These are phyloP conservation scores for Drosophila kohkoa DNA, from an alignment of 1,140 invertebrate genomes.

Conservation along the genomic window DNA sequence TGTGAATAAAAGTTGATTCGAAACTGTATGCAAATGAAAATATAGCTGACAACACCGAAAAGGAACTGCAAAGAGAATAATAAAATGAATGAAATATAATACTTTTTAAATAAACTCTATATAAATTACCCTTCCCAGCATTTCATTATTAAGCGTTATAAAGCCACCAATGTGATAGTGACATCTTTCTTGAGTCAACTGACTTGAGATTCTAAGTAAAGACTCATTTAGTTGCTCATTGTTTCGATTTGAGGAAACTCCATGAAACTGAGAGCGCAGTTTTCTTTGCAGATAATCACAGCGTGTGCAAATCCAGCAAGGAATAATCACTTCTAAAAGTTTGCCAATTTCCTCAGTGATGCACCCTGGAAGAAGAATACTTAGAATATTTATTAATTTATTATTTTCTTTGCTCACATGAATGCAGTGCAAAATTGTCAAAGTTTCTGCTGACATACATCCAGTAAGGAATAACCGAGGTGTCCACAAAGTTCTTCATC, in stretches of 20 bases:
- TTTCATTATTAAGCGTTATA: conserved; percentile 19
- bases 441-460: neutral
- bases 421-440: neutral
- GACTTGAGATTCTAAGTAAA: conserved; percentile 14
- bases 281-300: conserved; percentile 24
- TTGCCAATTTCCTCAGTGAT: conserved; percentile 14
- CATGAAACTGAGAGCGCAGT: conserved; percentile 35
- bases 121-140: conserved; percentile 22
- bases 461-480: conserved; percentile 36
- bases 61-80: conserved; percentile 27
- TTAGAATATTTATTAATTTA: neutral
- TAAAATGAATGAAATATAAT: neutral
- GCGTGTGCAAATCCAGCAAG: conserved; percentile 41
- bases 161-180: conserved; percentile 22
- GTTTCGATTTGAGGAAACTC: conserved; percentile 4
- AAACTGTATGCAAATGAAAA: conserved; percentile 43
- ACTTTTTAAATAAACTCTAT: neutral
- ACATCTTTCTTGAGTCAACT: conserved; percentile 35
- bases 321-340: conserved; percentile 11
- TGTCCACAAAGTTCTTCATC: conserved; percentile 34
- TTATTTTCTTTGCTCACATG: neutral
- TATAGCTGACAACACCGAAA: conserved; percentile 28
- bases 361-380: conserved; percentile 8
- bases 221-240: conserved; percentile 26
- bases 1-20: neutral